Conservation (phyloP, 2,113 vertebrate species). For the Podiceps cristatus region DNA sequence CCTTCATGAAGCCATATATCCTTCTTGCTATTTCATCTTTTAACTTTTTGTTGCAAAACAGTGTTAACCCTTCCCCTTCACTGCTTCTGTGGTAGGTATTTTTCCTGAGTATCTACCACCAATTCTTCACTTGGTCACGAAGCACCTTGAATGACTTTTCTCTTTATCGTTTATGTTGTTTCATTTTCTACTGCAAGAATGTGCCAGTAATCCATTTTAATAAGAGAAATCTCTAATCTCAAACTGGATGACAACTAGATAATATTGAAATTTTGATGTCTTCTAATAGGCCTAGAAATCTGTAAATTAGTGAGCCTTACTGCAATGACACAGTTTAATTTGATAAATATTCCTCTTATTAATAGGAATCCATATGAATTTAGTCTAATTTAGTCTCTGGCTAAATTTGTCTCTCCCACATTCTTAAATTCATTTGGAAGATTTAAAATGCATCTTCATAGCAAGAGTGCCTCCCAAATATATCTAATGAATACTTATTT, state of each 20-base stretch:
- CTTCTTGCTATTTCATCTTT: not conserved
- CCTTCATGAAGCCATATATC: not conserved
- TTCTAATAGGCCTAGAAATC: not conserved
- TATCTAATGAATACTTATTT: not conserved
- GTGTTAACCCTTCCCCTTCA: not conserved
- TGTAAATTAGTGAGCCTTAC: not conserved
- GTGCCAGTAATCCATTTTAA: not conserved
- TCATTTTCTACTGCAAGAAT: not conserved
- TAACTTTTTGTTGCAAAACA: not conserved
- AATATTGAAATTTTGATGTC: not conserved
- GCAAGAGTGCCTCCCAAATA: not conserved
- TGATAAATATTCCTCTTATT: conserved; percentile 1
- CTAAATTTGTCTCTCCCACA: not conserved
- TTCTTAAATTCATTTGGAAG: conserved; percentile 14
- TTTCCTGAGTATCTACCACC: not conserved
- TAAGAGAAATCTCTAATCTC: not conserved
- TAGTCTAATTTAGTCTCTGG: not conserved
- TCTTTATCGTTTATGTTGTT: not conserved
- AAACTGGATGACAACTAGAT: not conserved
- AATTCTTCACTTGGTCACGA: not conserved
- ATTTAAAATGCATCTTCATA: not conserved
- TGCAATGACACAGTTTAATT: not conserved
- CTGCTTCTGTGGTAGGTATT: not conserved
- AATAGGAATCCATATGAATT: not conserved
- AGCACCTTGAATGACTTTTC: not conserved